Evolutionary conservation across 2,888 invertebrate genomes (phyloP), one percentile per base, ranked within the genome.

Genomic region (Candidula unifasciata): DNA sequence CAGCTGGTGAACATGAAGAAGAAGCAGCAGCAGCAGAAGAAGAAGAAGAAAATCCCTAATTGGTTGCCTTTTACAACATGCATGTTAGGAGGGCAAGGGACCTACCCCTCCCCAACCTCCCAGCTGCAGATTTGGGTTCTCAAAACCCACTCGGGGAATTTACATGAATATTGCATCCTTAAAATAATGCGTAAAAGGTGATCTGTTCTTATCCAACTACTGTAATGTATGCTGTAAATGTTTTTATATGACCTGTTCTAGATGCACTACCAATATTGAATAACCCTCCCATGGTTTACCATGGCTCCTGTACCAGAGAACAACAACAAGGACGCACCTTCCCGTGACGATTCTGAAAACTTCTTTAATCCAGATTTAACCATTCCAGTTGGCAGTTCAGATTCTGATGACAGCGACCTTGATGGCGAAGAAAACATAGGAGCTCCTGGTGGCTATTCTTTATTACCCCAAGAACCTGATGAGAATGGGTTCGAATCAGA

Each of bases 271-370:
- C 44, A 73, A 27, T 13, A 73, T 10, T 52, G n/a, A 73, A n/a
- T n/a, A 10, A 37, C 5, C 44, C 16, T 44, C 27, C 24, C 37
- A 0, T 44, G 24, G n/a, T 27, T 24, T 54, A 30, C 21, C 37
- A 85, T 85, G 85, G 85, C 85, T n/a, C 85, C 85, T 37, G 52
- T 85, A 44, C 85, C 85, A 5, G 77, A 85, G 54, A 77, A 85
- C 10, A 81, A 84, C 71, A n/a, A n/a, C 44, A 76, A 81, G 60
- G 77, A 81, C 37, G 81, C 74, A 35, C 81, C 81, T 33, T 30
- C 77, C 21, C 60, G 64, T 30, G 85, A 85, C 60, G 81, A 78
- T 18, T 35, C 37, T 24, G 76, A 79, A 33, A 44, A 35, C 21
- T 77, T 85, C 27, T 77, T 69, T 8, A 85, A 81, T 69, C 57